Percentiles rank a stretch among this genome's conserved stretches.
phyloP scores from a whole-genome alignment of 2,888 invertebrate species.

The Caenorhabditis angaria region DNA sequence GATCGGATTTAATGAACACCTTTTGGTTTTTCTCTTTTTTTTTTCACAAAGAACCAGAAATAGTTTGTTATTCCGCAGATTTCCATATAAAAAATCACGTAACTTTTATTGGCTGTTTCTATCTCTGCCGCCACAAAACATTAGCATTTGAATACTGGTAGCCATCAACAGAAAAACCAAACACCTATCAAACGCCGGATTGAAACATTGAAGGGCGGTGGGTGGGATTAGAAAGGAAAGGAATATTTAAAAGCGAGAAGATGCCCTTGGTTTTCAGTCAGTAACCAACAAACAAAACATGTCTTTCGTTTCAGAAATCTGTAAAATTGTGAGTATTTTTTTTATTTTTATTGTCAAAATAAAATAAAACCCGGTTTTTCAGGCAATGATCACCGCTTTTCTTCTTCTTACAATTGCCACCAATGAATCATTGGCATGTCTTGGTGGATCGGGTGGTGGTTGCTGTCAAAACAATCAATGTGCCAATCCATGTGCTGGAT shows the following conservation, averaged over 20 bases:
- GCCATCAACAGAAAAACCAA: too few relatives aligned
- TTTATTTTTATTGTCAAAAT: not conserved
- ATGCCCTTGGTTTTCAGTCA: not conserved
- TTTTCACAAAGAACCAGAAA: not conserved
- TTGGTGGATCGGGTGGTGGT: slow-evolving; percentile 24
- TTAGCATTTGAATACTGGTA: slow-evolving; percentile 1
- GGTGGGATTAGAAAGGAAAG: not conserved
- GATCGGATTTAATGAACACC: slow-evolving; percentile 1
- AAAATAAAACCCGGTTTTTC: not conserved
- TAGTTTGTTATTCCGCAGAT: too few relatives aligned
- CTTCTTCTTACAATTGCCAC: not conserved
- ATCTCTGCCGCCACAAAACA: not conserved
- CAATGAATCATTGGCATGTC: not conserved
- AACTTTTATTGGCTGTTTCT: slow-evolving; percentile 1
- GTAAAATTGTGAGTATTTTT: not conserved
- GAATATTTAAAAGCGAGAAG: not conserved
- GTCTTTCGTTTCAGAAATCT: not conserved
- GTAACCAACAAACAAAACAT: not conserved
- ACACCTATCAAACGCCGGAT: not conserved
- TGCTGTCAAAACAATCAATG: slow-evolving; percentile 39
- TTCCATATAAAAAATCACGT: not conserved
- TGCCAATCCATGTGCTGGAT: slow-evolving; percentile 43
- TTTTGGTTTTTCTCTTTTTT: not conserved
- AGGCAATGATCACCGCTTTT: not conserved
- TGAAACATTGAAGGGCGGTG: not conserved